Conservation (phyloP, 2,797 vertebrate genomes). For the Anguilla pacifica region DNA sequence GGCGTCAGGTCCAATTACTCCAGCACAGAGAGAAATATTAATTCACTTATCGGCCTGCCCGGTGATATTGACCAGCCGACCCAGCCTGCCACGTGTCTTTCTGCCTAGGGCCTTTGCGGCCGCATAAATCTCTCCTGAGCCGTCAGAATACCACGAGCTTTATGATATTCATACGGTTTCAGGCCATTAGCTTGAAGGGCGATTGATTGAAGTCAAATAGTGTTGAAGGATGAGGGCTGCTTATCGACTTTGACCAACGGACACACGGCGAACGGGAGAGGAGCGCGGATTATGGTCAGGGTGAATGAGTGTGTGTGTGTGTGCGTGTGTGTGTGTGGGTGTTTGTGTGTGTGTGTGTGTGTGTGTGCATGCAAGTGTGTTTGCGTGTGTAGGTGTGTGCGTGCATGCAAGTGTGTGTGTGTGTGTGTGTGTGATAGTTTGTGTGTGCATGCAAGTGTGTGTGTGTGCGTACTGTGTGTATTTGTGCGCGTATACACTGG, state of each 20-base stretch:
- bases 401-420: background rate
- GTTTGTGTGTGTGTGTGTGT: slow-evolving; percentile 33
- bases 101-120: background rate
- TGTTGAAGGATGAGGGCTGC: background rate
- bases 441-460: background rate
- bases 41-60: slow-evolving; percentile 20
- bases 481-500: background rate
- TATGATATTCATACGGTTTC: background rate
- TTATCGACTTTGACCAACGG: background rate
- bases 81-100: background rate
- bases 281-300: background rate
- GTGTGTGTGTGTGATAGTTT: no score
- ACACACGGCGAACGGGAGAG: background rate
- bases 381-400: background rate
- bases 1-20: slow-evolving; percentile 40
- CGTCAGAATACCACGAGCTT: background rate
- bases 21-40: slow-evolving; percentile 17
- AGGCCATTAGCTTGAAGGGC: background rate
- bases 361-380: background rate
- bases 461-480: background rate
- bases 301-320: background rate
- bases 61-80: background rate
- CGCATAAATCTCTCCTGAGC: background rate
- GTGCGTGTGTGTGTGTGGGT: background rate
- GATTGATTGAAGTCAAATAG: slow-evolving; percentile 15